Base-by-base conservation (phyloP, 2,888 invertebrate genomes). In the Aporophyla lueneburgensis region DNA sequence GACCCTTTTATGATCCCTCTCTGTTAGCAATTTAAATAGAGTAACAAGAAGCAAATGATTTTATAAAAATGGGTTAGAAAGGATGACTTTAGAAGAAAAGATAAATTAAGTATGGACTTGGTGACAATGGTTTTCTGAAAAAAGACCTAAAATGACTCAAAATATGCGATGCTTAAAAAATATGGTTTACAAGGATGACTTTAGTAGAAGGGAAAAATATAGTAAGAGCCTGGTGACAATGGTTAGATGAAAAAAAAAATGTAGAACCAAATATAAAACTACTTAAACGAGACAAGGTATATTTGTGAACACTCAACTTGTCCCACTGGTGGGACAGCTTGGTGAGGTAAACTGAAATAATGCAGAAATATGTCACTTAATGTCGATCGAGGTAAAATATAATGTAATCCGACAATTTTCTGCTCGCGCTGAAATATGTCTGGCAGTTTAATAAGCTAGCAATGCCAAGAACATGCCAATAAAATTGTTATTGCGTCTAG, bases 391-490 rank as follows among this genome's bases (percentile, higher is more conserved):
- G 24, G 9, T 61, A 56, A 14, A 5, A 14, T 24, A 67, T 67
- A 68, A 62, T 68, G 59, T 56, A 21, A 24, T 6, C 14, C 12
- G 21, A 69, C 24, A 54, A 66, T 46, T 46, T 81, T 66, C 33
- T 67, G 16, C 40, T 14, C 27, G 14, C 33, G 1, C 40, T 58
- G 51, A 67, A 82, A 73, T 70, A 78, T 73, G 78, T 58, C 49
- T 62, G 79, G 59, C 27, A 79, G 43, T 84, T 84, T 80, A 78
- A 76, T 81, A 70, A 71, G 73, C 68, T 77, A 73, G 78, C 69
- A 40, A 70, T 68, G 74, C 46, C 58, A 65, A 65, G 63, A 71
- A 24, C n/a, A 67, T 40, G 54, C 54, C 76, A 77, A 69, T 74
- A 77, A 74, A 74, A 61, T 71, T 78, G 77, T 87, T 74, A 79